phyloP scores from a whole-genome alignment of 2,113 vertebrate genomes.

The Ictalurus punctatus region DNA sequence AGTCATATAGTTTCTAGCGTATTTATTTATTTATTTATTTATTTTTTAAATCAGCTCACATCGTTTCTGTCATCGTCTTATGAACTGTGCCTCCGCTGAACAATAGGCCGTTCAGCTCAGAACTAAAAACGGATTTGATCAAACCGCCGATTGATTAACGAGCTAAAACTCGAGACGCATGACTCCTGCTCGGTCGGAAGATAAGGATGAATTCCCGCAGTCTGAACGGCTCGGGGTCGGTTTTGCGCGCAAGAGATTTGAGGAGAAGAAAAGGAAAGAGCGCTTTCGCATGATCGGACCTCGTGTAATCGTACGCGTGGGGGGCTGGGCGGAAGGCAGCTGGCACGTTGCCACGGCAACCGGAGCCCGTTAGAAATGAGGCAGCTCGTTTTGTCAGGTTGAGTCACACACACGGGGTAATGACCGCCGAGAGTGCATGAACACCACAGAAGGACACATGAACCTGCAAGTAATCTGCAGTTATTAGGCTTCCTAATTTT shows the following conservation, averaged over 20 bases:
- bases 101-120: background rate
- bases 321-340: constrained; percentile 44
- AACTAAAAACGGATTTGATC: background rate
- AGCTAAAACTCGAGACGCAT: background rate
- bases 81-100: background rate
- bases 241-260: background rate
- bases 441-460: constrained; percentile 31
- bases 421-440: constrained; percentile 44
- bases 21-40: background rate
- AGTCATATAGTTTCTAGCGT: background rate
- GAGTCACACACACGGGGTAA: constrained; percentile 45
- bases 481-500: constrained; percentile 52
- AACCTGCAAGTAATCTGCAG: constrained; percentile 56
- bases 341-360: constrained; percentile 72
- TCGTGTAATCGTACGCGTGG: background rate
- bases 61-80: background rate
- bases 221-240: background rate
- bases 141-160: background rate
- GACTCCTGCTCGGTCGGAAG: background rate
- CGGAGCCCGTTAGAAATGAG: background rate
- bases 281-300: constrained; percentile 14
- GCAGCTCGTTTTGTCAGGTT: constrained; percentile 56
- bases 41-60: background rate
- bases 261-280: background rate
- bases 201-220: background rate